These are phyloP conservation scores for Microcebus tavaratra DNA, from an alignment of 2,113 vertebrate genomes.

Conservation along the genomic window DNA sequence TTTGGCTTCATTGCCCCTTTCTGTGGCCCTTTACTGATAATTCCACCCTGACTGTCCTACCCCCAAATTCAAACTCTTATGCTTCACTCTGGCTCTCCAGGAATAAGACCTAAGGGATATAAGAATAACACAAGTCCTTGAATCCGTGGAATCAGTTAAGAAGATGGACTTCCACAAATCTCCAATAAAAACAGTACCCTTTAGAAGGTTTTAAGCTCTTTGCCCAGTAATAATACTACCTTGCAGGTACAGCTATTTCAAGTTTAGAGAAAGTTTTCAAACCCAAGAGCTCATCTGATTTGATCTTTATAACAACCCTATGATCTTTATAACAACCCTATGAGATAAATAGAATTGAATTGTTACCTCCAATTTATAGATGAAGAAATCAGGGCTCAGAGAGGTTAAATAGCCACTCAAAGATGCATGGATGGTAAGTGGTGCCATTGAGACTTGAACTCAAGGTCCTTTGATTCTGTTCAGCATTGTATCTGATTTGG, in stretches of 20 bases:
- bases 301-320: not conserved
- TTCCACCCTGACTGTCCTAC: not conserved
- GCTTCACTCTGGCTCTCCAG: not conserved
- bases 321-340: not conserved
- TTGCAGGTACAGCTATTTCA: not conserved
- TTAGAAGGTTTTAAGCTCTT: not conserved
- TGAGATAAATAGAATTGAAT: not conserved
- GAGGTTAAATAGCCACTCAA: not conserved
- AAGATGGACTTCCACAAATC: not conserved
- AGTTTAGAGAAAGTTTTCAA: not conserved
- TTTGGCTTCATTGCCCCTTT: not conserved
- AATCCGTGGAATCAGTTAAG: not conserved
- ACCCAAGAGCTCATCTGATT: slow-evolving; percentile 11
- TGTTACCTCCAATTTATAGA: not conserved
- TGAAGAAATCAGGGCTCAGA: not conserved
- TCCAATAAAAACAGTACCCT: not conserved
- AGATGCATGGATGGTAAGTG: not conserved
- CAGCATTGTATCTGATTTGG: not conserved
- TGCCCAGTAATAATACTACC: not conserved
- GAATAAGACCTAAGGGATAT: not conserved
- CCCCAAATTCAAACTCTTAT: not conserved
- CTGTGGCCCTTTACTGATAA: not conserved
- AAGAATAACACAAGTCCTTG: not conserved
- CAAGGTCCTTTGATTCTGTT: not conserved
- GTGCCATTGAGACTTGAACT: not conserved